Conservation (phyloP, 64 coral and sea anemone species). For the Exaiptasia diaphana region DNA sequence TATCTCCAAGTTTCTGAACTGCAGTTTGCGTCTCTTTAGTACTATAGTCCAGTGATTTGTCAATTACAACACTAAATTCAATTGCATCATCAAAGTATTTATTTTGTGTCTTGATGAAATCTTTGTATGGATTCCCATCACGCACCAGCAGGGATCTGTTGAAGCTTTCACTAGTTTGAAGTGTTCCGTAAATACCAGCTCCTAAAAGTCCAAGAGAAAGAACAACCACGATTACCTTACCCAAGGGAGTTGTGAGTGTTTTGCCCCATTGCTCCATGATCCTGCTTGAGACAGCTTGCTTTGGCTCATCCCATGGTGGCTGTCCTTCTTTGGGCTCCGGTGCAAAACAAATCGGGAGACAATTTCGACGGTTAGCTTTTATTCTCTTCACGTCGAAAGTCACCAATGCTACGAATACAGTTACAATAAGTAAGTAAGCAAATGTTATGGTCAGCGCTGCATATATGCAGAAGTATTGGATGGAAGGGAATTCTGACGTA, state of each 20-base stretch:
- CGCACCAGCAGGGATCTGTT: constrained; percentile 47
- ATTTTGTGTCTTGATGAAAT: constrained; percentile 10
- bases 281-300: constrained; percentile 41
- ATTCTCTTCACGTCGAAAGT: constrained; percentile 69
- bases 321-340: constrained; percentile 32
- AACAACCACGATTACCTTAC: constrained; percentile 39
- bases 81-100: constrained; percentile 35
- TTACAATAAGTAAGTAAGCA: constrained; percentile 71
- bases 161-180: constrained; percentile 63
- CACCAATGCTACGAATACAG: constrained; percentile 65
- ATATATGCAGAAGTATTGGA: constrained; percentile 76
- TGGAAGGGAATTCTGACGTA: constrained; percentile 59
- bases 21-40: neutral
- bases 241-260: constrained; percentile 36
- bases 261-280: constrained; percentile 68
- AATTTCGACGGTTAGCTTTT: constrained; percentile 64
- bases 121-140: constrained; percentile 58
- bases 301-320: constrained; percentile 59
- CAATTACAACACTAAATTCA: constrained; percentile 52
- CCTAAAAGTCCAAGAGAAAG: constrained; percentile 49
- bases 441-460: constrained; percentile 66
- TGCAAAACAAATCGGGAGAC: constrained; percentile 56
- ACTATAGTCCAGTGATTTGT: constrained; percentile 26
- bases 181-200: constrained; percentile 67
- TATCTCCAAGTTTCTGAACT: constrained; percentile 30